Base-by-base conservation (phyloP, 2,797 vertebrate genomes). In the Euthynnus affinis region DNA sequence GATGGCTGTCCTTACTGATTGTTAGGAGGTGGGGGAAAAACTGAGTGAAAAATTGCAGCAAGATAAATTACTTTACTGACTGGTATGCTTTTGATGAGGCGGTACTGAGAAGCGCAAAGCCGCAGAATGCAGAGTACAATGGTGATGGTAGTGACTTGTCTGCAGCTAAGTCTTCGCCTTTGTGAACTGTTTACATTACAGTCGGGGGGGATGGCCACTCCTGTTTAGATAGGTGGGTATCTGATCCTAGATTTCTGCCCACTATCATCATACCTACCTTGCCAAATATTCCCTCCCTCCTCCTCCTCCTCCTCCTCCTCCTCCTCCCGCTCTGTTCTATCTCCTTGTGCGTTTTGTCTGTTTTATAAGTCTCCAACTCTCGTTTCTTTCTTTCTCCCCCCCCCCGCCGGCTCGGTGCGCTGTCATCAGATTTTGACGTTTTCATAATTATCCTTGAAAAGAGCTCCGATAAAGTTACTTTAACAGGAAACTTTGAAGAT, bases 71-170 rank as follows among this genome's bases (percentile, higher is more conserved):
- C 77, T 89, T 86, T 76, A 87, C 55, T 78, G 58, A 85, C 83
- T 86, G 91, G 90, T 90, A 87, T 92, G 87, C 82, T 78, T 92
- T 87, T 93, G 84, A 91, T 84, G 86, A 88, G 76, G 70, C 65
- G 14, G 68, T 53, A 59, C 80, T 59, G 78, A 88, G 76, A 74
- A 76, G 79, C 74, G 81, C 67, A 88, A 87, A 90, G 87, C 87
- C 78, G 27, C 88, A 91, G 85, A 89, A 86, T 82, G 67, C 51
- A n/a, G 72, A 84, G 70, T 42, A 85, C 77, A 78, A 71, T 86
- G 68, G 78, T 13, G 73, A 87, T 55, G 60, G 76, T 42, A 55
- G 74, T 56, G 66, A 91, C 83, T 85, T 85, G 81, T 86, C 85
- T 78, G 68, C 76, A 53, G 75, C 46, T 59, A 56, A 82, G 69